Conservation (phyloP, 2,797 vertebrate species). For the Squalus acanthias region DNA sequence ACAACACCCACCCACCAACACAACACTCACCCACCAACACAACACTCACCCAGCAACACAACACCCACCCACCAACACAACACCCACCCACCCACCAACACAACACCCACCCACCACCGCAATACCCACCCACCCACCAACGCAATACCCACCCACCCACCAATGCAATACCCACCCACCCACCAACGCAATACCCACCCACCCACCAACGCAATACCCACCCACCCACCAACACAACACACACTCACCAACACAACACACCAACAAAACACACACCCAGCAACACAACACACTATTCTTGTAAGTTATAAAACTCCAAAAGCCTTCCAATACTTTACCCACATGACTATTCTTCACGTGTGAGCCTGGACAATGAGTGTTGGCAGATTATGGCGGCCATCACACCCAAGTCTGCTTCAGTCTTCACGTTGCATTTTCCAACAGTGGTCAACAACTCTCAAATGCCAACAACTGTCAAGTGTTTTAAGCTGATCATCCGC, state of each 20-base stretch:
- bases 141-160: too few species aligned
- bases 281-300: not conserved
- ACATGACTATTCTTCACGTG: too few species aligned
- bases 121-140: too few species aligned
- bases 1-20: not conserved
- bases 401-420: too few species aligned
- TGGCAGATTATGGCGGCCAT: too few species aligned
- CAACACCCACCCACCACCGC: not conserved
- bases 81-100: not conserved
- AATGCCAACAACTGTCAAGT: not conserved
- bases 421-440: too few species aligned
- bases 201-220: not conserved
- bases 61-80: too few species aligned
- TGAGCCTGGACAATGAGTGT: too few species aligned
- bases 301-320: too few species aligned
- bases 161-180: not conserved
- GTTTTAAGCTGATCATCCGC: not conserved
- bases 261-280: not conserved
- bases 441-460: too few species aligned
- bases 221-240: not conserved
- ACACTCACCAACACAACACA: not conserved
- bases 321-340: too few species aligned
- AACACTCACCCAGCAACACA: not conserved
- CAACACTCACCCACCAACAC: not conserved
- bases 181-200: too few species aligned